A percentile compares a stretch with the other conserved stretches of the same genome.
phyloP scores from a whole-genome alignment of 2,888 invertebrate species.

The Acronicta aceris region DNA sequence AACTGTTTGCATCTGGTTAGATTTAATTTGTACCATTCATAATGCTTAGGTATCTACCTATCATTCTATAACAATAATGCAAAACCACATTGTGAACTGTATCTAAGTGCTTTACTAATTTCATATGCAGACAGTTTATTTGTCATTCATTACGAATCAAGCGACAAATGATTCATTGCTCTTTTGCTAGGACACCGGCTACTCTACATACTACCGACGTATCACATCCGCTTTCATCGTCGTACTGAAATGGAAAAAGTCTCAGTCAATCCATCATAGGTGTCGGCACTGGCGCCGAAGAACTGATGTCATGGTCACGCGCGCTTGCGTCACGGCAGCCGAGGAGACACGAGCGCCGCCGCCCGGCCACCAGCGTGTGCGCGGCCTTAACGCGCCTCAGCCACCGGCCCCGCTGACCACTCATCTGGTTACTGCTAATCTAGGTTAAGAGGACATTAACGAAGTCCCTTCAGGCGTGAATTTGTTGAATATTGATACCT shows the following conservation, averaged over 20 bases:
- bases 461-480: constrained; percentile 51
- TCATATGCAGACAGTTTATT: constrained; percentile 29
- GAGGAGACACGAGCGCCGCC: constrained; percentile 47
- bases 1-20: not conserved
- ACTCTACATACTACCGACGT: constrained; percentile 41
- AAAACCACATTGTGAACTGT: constrained; percentile 14
- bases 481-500: constrained; percentile 34
- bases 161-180: constrained; percentile 39
- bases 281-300: constrained; percentile 69
- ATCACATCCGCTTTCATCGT: constrained; percentile 58
- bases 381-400: constrained; percentile 58
- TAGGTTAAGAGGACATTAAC: constrained; percentile 63
- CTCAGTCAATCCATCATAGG: constrained; percentile 69
- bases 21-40: constrained; percentile 8
- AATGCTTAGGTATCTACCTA: not conserved
- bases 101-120: constrained; percentile 11
- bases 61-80: constrained; percentile 1
- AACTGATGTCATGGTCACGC: constrained; percentile 83
- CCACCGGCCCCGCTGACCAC: constrained; percentile 71
- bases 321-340: constrained; percentile 74
- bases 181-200: constrained; percentile 32
- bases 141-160: constrained; percentile 29
- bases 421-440: constrained; percentile 65
- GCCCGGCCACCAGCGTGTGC: constrained; percentile 55
- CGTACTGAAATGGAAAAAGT: constrained; percentile 65